Evolutionary conservation across 2,113 vertebrate species (phyloP).

Genomic region (Nibea coibor): DNA sequence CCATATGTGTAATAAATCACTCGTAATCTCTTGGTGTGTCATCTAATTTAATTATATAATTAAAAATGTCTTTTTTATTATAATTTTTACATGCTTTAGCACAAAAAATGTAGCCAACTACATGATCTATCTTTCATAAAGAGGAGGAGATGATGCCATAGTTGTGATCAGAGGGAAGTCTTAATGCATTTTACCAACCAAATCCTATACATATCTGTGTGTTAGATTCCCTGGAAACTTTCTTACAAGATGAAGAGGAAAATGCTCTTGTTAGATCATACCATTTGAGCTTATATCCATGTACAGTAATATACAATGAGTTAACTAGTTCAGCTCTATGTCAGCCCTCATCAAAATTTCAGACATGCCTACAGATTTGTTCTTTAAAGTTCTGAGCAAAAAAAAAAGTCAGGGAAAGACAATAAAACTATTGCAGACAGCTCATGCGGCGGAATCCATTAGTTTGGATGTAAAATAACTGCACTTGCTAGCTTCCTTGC

Average conservation of each 20-base stretch:
- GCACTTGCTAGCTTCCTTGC: neutral
- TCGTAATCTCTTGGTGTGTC: neutral
- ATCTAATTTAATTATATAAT: neutral
- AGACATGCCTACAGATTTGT: neutral
- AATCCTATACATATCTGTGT: neutral
- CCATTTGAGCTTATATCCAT: neutral
- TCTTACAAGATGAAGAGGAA: neutral
- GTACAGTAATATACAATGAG: neutral
- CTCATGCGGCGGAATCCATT: conserved; percentile 11
- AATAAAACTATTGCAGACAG: neutral
- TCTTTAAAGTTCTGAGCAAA: neutral
- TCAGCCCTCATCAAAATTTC: neutral
- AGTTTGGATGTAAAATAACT: conserved; percentile 8
- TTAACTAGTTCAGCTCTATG: neutral
- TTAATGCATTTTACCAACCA: conserved; percentile 21
- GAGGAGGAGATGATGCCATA: conserved; percentile 18
- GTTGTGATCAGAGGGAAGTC: conserved; percentile 23
- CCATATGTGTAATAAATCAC: neutral
- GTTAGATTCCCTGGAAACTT: neutral
- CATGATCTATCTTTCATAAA: conserved; percentile 39
- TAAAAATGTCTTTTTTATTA: neutral
- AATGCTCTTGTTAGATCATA: neutral
- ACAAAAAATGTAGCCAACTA: neutral
- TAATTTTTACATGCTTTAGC: neutral
- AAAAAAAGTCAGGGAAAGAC: neutral